phyloP scores from a whole-genome alignment of 2,797 vertebrate species.

The Sebastes melanostomus region DNA sequence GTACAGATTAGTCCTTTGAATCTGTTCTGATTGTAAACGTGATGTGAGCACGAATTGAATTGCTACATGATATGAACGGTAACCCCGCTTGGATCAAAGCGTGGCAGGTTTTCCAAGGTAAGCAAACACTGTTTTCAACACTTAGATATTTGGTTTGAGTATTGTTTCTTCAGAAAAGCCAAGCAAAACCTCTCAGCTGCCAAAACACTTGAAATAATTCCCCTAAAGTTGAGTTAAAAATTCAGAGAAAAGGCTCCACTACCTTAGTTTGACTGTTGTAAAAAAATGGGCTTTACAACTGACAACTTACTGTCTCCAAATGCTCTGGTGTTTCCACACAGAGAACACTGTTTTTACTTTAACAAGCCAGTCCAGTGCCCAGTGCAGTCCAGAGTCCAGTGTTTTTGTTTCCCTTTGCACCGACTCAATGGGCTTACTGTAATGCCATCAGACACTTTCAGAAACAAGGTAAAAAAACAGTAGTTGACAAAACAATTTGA shows the following conservation, averaged over 20 bases:
- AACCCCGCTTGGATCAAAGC: neutral
- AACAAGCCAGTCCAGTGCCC: neutral
- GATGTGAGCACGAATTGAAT: neutral
- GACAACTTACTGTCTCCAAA: neutral
- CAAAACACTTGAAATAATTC: conserved; percentile 18
- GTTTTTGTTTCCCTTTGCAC: neutral
- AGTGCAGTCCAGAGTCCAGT: neutral
- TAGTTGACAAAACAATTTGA: neutral
- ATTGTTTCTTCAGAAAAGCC: neutral
- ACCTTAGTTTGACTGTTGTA: neutral
- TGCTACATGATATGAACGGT: neutral
- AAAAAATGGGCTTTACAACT: neutral
- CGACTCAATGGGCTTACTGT: neutral
- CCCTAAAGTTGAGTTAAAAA: conserved; percentile 3
- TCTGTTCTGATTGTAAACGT: neutral
- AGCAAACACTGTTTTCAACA: conserved; percentile 3
- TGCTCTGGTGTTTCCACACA: neutral
- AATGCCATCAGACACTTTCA: neutral
- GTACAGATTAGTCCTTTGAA: conserved; percentile 23
- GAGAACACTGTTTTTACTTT: neutral
- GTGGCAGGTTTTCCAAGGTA: neutral
- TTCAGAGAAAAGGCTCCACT: neutral
- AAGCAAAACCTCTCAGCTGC: neutral
- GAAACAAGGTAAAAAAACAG: neutral
- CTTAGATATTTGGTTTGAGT: neutral